phyloP scores from a whole-genome alignment of 2,113 vertebrate genomes.

The Datnioides undecimradiatus region DNA sequence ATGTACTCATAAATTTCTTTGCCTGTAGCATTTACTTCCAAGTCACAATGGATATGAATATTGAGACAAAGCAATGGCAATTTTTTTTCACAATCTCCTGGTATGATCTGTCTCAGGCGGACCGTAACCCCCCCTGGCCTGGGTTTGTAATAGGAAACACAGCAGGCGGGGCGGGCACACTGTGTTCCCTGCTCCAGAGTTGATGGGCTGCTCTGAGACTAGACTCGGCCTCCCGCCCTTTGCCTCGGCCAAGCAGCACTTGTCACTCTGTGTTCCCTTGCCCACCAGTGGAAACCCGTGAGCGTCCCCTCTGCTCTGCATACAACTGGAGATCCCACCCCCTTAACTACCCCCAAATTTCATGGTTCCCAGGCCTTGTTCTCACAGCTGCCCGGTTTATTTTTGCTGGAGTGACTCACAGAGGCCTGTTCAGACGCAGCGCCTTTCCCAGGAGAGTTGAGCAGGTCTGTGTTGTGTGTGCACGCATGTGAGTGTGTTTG shows the following conservation, averaged over 20 bases:
- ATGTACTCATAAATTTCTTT: slow-evolving; percentile 53
- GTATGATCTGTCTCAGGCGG: slow-evolving; percentile 53
- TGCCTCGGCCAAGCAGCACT: slow-evolving; percentile 51
- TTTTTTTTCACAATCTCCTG: slow-evolving; percentile 51
- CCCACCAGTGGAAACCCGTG: slow-evolving; percentile 49
- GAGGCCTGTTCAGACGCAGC: slow-evolving; percentile 77
- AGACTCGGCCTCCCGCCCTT: slow-evolving; percentile 50
- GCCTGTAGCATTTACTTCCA: slow-evolving; percentile 40
- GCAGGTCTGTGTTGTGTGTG: slow-evolving; percentile 60
- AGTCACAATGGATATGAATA: slow-evolving; percentile 59
- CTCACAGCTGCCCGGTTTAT: slow-evolving; percentile 87
- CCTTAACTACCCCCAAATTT: slow-evolving; percentile 75
- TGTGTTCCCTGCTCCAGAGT: slow-evolving; percentile 64
- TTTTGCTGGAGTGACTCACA: slow-evolving; percentile 85
- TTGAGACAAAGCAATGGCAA: slow-evolving; percentile 44
- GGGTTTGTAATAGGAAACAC: slow-evolving; percentile 69
- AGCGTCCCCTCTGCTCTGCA: slow-evolving; percentile 45
- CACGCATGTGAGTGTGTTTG: slow-evolving; percentile 36
- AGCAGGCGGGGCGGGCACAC: slow-evolving; percentile 61
- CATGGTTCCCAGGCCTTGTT: slow-evolving; percentile 87
- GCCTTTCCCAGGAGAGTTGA: slow-evolving; percentile 77
- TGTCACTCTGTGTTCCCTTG: slow-evolving; percentile 59
- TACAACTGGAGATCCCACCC: slow-evolving; percentile 58
- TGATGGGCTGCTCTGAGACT: slow-evolving; percentile 63
- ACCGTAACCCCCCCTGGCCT: slow-evolving; percentile 25